Evolutionary conservation across 53 echinoderm and acorn worm genomes (phyloP).

Genomic region (Holothuria scabra): DNA sequence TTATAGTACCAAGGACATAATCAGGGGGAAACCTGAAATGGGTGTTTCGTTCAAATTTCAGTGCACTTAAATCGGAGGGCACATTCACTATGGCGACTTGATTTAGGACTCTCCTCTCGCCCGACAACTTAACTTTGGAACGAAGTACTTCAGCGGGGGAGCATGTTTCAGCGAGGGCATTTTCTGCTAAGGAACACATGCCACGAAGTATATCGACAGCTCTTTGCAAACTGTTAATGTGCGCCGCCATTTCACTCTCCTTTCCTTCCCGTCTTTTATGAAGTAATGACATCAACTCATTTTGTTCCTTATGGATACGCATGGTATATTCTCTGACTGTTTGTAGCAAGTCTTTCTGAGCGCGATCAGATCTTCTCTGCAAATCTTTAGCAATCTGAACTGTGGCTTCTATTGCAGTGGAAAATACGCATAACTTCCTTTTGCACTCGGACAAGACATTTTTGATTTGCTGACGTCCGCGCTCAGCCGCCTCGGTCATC

Average conservation of each 20-base stretch:
- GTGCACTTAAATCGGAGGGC: constrained; percentile 79
- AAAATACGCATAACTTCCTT: constrained; percentile 85
- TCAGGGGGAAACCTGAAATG: constrained; percentile 58
- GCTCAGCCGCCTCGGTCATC: constrained; percentile 75
- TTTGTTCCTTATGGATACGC: constrained; percentile 71
- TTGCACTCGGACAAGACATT: constrained; percentile 80
- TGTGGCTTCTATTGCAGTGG: constrained; percentile 91
- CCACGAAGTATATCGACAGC: constrained; percentile 83
- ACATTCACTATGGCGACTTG: constrained; percentile 76
- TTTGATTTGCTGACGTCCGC: constrained; percentile 80
- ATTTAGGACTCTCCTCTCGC: constrained; percentile 69
- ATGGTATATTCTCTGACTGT: constrained; percentile 67
- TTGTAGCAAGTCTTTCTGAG: constrained; percentile 83
- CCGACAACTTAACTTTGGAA: constrained; percentile 76
- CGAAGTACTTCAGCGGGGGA: constrained; percentile 75
- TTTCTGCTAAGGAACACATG: constrained; percentile 86
- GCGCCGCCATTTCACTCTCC: constrained; percentile 94
- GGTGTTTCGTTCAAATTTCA: constrained; percentile 71
- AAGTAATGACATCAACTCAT: constrained; percentile 71
- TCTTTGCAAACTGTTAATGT: constrained; percentile 85
- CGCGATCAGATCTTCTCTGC: constrained; percentile 81
- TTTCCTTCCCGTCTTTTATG: constrained; percentile 88
- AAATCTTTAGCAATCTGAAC: constrained; percentile 90
- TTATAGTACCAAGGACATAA: constrained; percentile 74
- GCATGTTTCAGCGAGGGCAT: constrained; percentile 65